Base-by-base conservation (phyloP, 2,888 invertebrate genomes). In the Meiosimyza decipiens region DNA sequence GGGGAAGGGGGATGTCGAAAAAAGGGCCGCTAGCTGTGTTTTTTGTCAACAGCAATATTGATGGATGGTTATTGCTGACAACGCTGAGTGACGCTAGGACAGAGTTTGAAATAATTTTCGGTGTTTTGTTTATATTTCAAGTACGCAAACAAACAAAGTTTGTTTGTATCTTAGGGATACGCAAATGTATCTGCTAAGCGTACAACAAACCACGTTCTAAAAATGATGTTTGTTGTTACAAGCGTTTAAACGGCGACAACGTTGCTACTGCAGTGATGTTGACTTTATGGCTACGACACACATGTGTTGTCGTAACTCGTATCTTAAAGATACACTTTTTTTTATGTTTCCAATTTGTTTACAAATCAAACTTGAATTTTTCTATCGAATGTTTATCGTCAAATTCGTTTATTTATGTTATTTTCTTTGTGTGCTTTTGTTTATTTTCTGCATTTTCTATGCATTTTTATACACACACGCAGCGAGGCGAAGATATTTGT, bases 371-470 rank as follows among this genome's bases (percentile, higher is more conserved):
- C 18, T 68, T 68, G 68, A 59, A 33, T 51, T 59, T 57, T 33
- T 54, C 22, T 18, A 51, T 50, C 13, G 13, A 18, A 51, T 65
- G 60, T 40, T 40, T 40, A 40, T 40, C 40, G 9, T 40, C 40
- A 40, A 40, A 40, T 40, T 40, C 40, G 40, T 47, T 55, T 49
- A 5, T 68, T 59, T 16, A 59, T 52, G 40, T 67, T 67, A 28
- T 28, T 28, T 28, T 28, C 28, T 28, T 4, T 3, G 28, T 28
- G 28, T 28, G 40, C 40, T 40, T 40, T 69, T 69, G 57, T 69
- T 69, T 69, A 69, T 33, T 22, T 62, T 62, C 60, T 62, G 51
- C 64, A 50, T 64, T 64, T 64, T 51, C 64, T 67, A n/a, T 54
- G 33, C 54, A 33, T 54, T 40, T 47, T 67, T 12, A 47, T 63